Evolutionary conservation across 2,888 invertebrate species (phyloP).

Genomic region (Stenoptilia bipunctidactyla): DNA sequence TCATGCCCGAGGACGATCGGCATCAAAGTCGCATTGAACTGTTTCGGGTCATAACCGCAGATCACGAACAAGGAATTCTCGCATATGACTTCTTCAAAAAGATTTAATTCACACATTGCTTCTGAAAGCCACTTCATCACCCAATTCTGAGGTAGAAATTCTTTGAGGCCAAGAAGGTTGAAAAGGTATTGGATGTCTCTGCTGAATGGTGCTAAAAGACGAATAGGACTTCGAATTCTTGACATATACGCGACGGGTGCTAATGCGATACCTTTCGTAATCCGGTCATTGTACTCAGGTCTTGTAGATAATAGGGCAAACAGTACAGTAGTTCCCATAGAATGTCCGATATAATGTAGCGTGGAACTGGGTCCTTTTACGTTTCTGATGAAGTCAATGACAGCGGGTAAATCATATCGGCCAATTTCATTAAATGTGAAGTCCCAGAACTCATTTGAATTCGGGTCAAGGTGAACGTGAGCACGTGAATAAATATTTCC

Average conservation of each 20-base stretch:
- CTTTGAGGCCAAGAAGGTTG: conserved; percentile 75
- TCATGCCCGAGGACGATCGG: conserved; percentile 77
- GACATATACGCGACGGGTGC: conserved; percentile 80
- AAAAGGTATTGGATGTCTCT: conserved; percentile 72
- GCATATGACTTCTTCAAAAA: conserved; percentile 70
- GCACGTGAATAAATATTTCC: conserved; percentile 83
- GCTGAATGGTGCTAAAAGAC: conserved; percentile 75
- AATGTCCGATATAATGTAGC: conserved; percentile 87
- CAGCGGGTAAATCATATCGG: conserved; percentile 87
- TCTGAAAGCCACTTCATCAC: conserved; percentile 73
- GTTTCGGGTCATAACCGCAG: conserved; percentile 77
- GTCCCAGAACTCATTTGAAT: conserved; percentile 78
- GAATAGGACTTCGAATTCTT: conserved; percentile 75
- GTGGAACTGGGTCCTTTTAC: conserved; percentile 43
- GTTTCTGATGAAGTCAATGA: conserved; percentile 76
- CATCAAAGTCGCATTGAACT: conserved; percentile 77
- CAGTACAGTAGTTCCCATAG: conserved; percentile 88
- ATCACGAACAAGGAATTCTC: conserved; percentile 80
- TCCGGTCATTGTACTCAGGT: conserved; percentile 76
- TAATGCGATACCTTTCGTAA: conserved; percentile 76
- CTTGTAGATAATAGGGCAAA: conserved; percentile 78
- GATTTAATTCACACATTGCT: conserved; percentile 72
- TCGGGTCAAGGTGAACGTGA: conserved; percentile 67
- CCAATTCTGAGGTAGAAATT: conserved; percentile 79
- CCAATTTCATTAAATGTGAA: conserved; percentile 92